Base-by-base conservation (phyloP, 2,888 invertebrate species). In the Meta bourneti region DNA sequence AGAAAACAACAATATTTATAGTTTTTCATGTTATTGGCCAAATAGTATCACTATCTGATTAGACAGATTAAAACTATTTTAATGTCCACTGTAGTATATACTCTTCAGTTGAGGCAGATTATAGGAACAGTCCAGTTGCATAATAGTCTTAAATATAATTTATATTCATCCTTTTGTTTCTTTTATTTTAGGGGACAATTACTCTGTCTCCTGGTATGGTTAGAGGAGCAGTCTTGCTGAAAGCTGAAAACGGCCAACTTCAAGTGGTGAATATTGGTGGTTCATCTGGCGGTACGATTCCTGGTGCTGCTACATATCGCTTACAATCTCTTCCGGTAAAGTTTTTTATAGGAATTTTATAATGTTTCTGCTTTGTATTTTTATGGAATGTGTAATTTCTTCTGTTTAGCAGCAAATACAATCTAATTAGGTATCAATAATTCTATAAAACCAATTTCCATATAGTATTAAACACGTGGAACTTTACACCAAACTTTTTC, bases 171-270 rank as follows among this genome's bases (percentile, higher is more conserved):
- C 61, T 16, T 61, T 61, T 13, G 2, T 61, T 61, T 61, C 13
- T 34, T 20, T 54, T 54, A 75, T 91, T 90, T 72, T 20, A 94
- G 94, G 93, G 94, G 80, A 93, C 93, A n/a, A 97, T 97, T 95
- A 97, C 97, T 95, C 96, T 98, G 94, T 98, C 97, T 96, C 97
- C 97, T 94, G 95, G 95, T 54, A 97, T 97, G 95, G 97, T 98
- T 95, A 98, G 97, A 95, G 97, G 97, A 93, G 97, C 98, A 95
- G 96, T 99, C 95, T 96, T 99, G 95, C 96, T 99, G 95, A 98
- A 98, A 96, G 98, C 98, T 95, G 99, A 99, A 96, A 98, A 98
- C 96, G 99, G 99, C 94, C 98, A 98, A 95, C 98, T 97, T 95
- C 98, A 99, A 95, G 96, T 99, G 95, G 96, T 99, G 95, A 97